A percentile compares a stretch with the other conserved stretches of the same genome.
Conservation (phyloP, 1,140 invertebrate genomes). For the Drosophila gunungcola region DNA sequence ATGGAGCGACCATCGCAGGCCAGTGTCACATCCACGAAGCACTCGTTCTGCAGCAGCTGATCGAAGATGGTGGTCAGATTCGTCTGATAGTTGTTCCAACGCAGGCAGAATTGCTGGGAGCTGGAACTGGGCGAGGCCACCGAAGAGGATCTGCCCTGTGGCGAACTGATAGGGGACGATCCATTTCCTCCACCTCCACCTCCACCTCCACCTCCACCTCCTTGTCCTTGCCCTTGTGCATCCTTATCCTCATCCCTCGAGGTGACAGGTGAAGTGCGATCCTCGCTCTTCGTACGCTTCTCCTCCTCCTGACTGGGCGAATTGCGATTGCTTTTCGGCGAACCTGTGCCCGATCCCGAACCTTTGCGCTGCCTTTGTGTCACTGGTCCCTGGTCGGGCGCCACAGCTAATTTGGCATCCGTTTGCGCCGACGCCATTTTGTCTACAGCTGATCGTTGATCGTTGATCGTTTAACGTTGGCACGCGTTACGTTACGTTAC, state of each 20-base stretch:
- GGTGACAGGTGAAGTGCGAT: conserved; percentile 17
- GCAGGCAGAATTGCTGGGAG: conserved; percentile 90
- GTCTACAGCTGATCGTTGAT: conserved; percentile 28
- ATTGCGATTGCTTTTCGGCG: conserved; percentile 12
- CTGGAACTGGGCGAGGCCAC: conserved; percentile 36
- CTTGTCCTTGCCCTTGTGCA: background rate
- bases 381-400: conserved; percentile 55
- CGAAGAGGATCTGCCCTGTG: conserved; percentile 22
- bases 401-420: conserved; percentile 39
- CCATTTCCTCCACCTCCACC: conserved; percentile 10
- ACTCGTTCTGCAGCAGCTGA: conserved; percentile 94
- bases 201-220: conserved; percentile 10
- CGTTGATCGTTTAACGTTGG: conserved; percentile 11
- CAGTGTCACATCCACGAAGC: conserved; percentile 96
- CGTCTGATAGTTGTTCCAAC: conserved; percentile 97
- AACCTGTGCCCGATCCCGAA: conserved; percentile 21
- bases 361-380: conserved; percentile 59
- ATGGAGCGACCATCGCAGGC: conserved; percentile 95
- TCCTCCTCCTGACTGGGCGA: conserved; percentile 24
- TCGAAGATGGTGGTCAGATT: conserved; percentile 97
- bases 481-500: conserved; percentile 13
- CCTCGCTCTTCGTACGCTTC: conserved; percentile 21
- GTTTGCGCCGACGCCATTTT: conserved; percentile 49
- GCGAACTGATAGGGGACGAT: conserved; percentile 39
- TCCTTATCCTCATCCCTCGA: conserved; percentile 26